Conservation (phyloP, 2,113 vertebrate species). For the Syrmaticus mikado region DNA sequence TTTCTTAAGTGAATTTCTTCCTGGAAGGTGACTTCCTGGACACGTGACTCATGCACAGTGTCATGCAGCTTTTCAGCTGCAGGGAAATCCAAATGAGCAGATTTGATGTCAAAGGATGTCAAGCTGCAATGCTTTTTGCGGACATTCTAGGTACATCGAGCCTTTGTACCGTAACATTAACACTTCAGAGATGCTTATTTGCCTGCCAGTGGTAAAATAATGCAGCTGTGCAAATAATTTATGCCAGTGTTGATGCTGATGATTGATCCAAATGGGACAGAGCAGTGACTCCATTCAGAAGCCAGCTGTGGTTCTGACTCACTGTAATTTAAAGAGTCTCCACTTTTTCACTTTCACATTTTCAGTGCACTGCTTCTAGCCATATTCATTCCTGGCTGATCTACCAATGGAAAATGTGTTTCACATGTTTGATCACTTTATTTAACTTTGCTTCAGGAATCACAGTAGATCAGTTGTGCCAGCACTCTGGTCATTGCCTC, state of each 20-base stretch:
- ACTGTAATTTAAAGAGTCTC: neutral
- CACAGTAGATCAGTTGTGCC: slow-evolving; percentile 81
- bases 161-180: neutral
- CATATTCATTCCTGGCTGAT: neutral
- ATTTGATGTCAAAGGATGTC: neutral
- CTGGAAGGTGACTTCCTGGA: neutral
- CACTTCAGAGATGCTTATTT: neutral
- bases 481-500: slow-evolving; percentile 84
- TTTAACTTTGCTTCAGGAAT: slow-evolving; percentile 73
- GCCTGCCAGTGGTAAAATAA: neutral
- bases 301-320: neutral
- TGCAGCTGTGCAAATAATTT: neutral
- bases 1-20: neutral
- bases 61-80: neutral
- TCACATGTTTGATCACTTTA: neutral
- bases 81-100: neutral
- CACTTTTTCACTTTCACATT: neutral
- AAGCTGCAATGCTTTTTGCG: neutral
- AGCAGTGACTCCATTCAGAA: neutral
- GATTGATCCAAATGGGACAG: neutral
- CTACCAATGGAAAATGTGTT: accelerated
- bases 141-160: neutral
- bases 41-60: neutral
- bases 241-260: neutral
- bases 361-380: accelerated